These are phyloP conservation scores for Thymallus thymallus DNA, from an alignment of 2,113 vertebrate species.

Conservation along the genomic window DNA sequence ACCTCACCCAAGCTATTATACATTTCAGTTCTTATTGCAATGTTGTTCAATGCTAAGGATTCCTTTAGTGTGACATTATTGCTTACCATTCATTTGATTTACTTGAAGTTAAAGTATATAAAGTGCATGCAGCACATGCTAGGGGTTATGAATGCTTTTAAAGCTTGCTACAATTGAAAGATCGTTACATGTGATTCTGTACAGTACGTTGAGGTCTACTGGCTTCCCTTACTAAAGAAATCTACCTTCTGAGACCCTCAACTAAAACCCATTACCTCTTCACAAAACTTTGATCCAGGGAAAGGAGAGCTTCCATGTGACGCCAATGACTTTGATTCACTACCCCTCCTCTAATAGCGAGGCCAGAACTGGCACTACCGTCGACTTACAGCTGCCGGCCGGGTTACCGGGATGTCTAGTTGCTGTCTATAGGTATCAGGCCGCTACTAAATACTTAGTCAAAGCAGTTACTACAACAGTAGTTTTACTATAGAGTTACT, in stretches of 20 bases:
- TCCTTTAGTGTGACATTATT: not conserved
- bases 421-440: not conserved
- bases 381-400: too few relatives aligned
- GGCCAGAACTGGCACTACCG: not conserved
- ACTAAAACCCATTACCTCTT: too few relatives aligned
- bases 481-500: not conserved
- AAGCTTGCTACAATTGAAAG: constrained; percentile 35
- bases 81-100: too few relatives aligned
- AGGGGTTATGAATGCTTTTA: constrained; percentile 29
- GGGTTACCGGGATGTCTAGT: not conserved
- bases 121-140: constrained; percentile 61
- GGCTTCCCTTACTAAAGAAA: constrained; percentile 24
- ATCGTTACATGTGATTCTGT: constrained; percentile 28
- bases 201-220: constrained; percentile 10
- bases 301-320: too few relatives aligned
- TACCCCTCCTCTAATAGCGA: not conserved
- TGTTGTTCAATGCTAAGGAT: too few relatives aligned
- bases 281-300: too few relatives aligned
- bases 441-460: not conserved
- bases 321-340: not conserved
- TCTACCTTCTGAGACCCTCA: too few relatives aligned
- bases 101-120: constrained; percentile 7
- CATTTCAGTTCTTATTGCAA: not conserved
- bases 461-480: not conserved
- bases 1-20: not conserved